Evolutionary conservation across 2,797 vertebrate species (phyloP).

Genomic region (Helarctos malayanus): DNA sequence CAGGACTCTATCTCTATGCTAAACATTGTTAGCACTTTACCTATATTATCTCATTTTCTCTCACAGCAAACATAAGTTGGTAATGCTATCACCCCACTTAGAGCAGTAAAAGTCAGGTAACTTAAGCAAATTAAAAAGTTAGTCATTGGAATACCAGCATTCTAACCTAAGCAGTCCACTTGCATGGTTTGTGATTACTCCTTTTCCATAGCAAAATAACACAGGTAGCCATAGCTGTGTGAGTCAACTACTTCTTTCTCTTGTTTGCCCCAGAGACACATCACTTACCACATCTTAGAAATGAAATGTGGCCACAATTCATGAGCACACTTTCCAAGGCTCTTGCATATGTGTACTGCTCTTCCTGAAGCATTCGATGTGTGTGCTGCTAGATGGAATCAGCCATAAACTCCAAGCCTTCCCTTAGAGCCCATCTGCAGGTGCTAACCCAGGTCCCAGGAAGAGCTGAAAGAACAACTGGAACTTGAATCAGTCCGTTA

Average conservation of each 20-base stretch:
- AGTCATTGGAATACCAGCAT: neutral
- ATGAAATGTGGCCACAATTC: neutral
- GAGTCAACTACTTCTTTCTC: neutral
- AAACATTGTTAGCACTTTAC: neutral
- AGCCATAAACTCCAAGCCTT: neutral
- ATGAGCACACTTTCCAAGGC: neutral
- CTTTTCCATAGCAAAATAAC: neutral
- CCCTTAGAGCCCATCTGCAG: neutral
- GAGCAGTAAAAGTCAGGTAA: neutral
- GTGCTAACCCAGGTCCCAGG: neutral
- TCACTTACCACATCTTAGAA: neutral
- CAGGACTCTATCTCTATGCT: neutral
- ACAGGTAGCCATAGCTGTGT: neutral
- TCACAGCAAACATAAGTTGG: neutral
- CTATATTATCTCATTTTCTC: neutral
- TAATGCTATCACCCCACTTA: neutral
- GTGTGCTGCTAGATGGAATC: neutral
- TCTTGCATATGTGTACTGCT: neutral
- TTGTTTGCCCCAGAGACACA: neutral
- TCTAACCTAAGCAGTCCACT: neutral
- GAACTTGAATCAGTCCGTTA: neutral
- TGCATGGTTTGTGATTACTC: neutral
- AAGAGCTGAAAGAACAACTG: neutral
- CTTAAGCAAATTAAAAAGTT: neutral
- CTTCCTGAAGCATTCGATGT: neutral